A percentile compares a stretch with the other conserved stretches of the same genome.
Conservation (phyloP, 2,888 invertebrate genomes). For the Tenthredo mesomela region DNA sequence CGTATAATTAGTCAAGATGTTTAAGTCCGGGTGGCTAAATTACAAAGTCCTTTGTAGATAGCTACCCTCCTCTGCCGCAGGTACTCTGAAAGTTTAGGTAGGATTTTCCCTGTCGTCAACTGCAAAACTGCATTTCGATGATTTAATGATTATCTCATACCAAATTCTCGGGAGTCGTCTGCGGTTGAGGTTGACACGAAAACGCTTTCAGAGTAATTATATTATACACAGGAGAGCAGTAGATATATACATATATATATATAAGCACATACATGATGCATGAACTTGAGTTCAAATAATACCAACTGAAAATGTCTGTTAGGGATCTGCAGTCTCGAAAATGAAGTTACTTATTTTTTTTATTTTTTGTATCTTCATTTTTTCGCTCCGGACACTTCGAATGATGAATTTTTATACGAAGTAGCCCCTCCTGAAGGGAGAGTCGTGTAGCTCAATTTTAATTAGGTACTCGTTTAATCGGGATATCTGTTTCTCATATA, state of each 20-base stretch:
- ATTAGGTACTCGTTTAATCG: no score
- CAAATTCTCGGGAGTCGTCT: neutral
- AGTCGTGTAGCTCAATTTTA: neutral
- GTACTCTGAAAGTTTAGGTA: neutral
- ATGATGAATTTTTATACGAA: no score
- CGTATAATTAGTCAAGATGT: conserved; percentile 10
- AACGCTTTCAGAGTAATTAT: conserved; percentile 46
- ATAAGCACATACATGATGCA: neutral
- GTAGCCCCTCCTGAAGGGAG: no score
- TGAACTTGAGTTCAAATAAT: neutral
- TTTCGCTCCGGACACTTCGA: neutral
- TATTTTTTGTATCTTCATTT: neutral
- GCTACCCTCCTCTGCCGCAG: neutral
- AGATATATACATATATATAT: no score
- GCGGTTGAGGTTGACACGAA: conserved; percentile 20
- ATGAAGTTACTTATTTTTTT: neutral
- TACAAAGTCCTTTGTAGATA: neutral
- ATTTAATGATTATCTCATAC: conserved; percentile 2
- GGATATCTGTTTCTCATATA: no score
- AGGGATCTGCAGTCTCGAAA: neutral
- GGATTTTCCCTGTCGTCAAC: neutral
- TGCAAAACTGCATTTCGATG: conserved; percentile 18
- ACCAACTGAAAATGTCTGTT: neutral
- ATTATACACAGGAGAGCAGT: neutral
- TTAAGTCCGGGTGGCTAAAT: neutral